Evolutionary conservation across 2,113 vertebrate species (phyloP), one percentile per base, ranked within the genome.

Genomic region (Myrmophylax atrothorax): DNA sequence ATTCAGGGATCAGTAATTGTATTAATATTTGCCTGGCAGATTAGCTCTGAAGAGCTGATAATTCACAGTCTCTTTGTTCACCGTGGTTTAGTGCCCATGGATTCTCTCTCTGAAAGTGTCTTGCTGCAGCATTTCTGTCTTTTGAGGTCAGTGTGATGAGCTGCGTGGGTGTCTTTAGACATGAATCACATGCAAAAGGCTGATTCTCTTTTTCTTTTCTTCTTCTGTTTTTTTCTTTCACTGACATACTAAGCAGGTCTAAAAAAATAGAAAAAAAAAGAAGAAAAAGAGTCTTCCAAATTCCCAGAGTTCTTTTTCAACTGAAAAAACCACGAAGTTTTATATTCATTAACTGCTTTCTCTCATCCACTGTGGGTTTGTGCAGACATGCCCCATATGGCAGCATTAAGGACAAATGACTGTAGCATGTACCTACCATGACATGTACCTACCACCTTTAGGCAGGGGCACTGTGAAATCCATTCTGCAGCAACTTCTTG

Each of bases 121-220:
- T 95, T 93, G 87, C 66, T 83, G 85, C 87, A 95, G 75, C 67
- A 87, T 69, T 96, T 97, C 73, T 91, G 70, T 12, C 95, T 96
- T 97, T 96, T 90, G 92, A 94, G 87, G 90, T 87, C 96, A 94
- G 55, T 53, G 70, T 77, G 81, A 93, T 40, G 85, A 95, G 92
- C 74, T 95, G 92, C 3, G 78, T 96, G 94, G 95, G 92, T 83
- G 94, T 93, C 94, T 95, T 93, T 66, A 96, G 94, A 90, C 94
- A 96, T 18, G 82, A 96, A 95, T 96, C 90, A 96, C 85, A 90
- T 93, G 90, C 78, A 95, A 90, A 91, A 93, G 37, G 88, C 85
- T 96, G 87, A 85, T 91, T 89, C 66, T 94, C 52, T 59, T 72
- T 52, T 80, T 90, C 38, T 72, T 68, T 49, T 69, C 53, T 55